Evolutionary conservation across 2,113 vertebrate species (phyloP).

Genomic region (Neotoma lepida): DNA sequence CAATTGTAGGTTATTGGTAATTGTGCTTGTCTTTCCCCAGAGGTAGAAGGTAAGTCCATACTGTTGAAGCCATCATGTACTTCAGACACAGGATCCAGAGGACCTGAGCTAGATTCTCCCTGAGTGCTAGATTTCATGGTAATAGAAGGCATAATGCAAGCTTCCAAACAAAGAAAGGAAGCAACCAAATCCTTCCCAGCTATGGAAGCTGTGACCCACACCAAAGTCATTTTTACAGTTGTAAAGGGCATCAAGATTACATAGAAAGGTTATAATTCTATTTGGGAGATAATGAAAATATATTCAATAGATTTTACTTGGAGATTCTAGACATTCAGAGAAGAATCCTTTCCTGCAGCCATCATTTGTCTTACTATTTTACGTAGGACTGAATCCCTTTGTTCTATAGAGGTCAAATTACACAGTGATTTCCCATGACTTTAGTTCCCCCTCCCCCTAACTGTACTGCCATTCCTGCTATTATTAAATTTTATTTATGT

Average conservation of each 20-base stretch:
- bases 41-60: not conserved
- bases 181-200: not conserved
- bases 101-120: not conserved
- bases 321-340: not conserved
- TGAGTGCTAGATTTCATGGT: not conserved
- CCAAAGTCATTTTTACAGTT: not conserved
- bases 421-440: not conserved
- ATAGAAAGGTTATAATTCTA: not conserved
- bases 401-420: not conserved
- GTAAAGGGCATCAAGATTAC: not conserved
- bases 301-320: not conserved
- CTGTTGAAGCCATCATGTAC: not conserved
- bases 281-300: not conserved
- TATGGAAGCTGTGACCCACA: not conserved
- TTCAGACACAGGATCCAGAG: not conserved
- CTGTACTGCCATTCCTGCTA: not conserved
- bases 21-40: not conserved
- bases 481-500: not conserved
- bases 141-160: not conserved
- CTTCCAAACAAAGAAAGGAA: not conserved
- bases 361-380: not conserved
- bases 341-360: not conserved
- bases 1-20: not conserved
- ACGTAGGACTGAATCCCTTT: not conserved
- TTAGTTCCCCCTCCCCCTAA: not conserved